Conservation (phyloP, 2,113 vertebrate genomes). For the Vombatus ursinus region DNA sequence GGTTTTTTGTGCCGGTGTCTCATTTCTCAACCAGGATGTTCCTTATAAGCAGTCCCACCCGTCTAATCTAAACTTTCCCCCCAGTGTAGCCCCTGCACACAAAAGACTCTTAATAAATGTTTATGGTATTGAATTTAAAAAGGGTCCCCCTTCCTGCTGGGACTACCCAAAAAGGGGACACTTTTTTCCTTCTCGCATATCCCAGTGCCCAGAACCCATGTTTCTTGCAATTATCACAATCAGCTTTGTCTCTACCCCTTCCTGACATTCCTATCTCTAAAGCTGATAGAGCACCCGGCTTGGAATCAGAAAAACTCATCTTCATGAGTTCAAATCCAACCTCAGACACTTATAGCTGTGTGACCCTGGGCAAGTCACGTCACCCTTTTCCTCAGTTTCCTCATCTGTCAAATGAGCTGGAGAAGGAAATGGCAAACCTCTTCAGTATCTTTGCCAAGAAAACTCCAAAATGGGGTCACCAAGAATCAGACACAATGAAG, state of each 20-base stretch:
- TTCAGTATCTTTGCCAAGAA: too few relatives aligned
- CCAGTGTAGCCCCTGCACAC: background rate
- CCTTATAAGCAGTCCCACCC: background rate
- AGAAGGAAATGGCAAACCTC: too few relatives aligned
- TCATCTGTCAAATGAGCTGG: too few relatives aligned
- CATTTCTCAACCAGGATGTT: background rate
- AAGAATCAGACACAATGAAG: too few relatives aligned
- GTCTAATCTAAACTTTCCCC: background rate
- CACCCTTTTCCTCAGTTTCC: too few relatives aligned
- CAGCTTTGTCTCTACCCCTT: background rate
- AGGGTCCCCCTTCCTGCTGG: background rate
- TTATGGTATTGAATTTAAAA: background rate
- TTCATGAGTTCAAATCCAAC: background rate
- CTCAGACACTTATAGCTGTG: too few relatives aligned
- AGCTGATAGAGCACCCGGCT: background rate
- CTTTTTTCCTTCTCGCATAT: background rate
- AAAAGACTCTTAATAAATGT: background rate
- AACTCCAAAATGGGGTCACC: too few relatives aligned
- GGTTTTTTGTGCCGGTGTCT: background rate
- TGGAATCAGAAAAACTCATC: background rate
- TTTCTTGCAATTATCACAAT: background rate
- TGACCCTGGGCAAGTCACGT: too few relatives aligned
- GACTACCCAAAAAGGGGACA: background rate
- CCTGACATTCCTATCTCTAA: background rate
- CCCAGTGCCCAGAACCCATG: background rate